These are phyloP conservation scores for Argyresthia albistria DNA, from an alignment of 2,888 invertebrate genomes.

Conservation along the genomic window DNA sequence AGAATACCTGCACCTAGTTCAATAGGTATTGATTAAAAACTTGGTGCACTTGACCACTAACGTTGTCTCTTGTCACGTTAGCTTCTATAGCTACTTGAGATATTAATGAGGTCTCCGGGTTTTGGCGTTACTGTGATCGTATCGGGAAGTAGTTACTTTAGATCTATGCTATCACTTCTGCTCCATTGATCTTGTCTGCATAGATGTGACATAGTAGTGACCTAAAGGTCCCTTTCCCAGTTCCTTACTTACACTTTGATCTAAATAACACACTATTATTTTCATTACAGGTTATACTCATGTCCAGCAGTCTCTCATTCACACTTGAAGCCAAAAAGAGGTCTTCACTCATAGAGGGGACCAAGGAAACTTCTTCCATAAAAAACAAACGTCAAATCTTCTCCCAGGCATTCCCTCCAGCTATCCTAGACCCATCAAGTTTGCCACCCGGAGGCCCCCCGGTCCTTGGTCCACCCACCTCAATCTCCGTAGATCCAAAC, in stretches of 20 bases:
- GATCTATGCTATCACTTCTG: too few species aligned
- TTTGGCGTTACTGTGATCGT: too few species aligned
- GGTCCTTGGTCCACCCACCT: conserved; percentile 32
- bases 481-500: conserved; percentile 48
- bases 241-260: not conserved
- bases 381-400: conserved; percentile 51
- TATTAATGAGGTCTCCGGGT: too few species aligned
- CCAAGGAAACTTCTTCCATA: conserved; percentile 37
- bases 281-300: conserved; percentile 46
- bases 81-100: too few species aligned
- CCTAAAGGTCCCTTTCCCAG: too few species aligned
- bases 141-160: too few species aligned
- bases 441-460: conserved; percentile 20
- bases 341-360: conserved; percentile 41
- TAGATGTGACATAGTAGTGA: too few species aligned
- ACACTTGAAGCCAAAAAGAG: conserved; percentile 39
- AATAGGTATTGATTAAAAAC: too few species aligned
- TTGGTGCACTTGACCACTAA: too few species aligned
- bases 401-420: conserved; percentile 17
- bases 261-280: not conserved
- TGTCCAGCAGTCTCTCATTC: conserved; percentile 42
- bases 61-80: too few species aligned
- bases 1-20: too few species aligned
- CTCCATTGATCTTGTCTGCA: too few species aligned
- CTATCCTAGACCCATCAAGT: conserved; percentile 20